Evolutionary conservation across 2,797 vertebrate genomes (phyloP).

Genomic region (Gallirallus australis): DNA sequence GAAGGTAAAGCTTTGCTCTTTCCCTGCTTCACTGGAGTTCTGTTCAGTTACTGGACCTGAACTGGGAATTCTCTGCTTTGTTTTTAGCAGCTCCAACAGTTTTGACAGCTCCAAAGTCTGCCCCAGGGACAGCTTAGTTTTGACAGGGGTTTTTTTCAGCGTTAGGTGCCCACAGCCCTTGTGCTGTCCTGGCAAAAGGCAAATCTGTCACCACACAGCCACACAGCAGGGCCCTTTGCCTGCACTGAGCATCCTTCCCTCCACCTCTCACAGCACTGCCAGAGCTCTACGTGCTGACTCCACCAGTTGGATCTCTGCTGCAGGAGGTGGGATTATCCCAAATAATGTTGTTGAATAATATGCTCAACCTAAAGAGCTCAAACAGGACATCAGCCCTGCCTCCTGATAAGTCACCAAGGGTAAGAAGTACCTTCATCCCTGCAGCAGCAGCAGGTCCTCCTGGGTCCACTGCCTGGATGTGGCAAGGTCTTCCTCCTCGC

Average conservation of each 20-base stretch:
- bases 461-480: slow-evolving; percentile 90
- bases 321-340: background rate
- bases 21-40: background rate
- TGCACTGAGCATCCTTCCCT: background rate
- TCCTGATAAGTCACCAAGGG: background rate
- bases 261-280: background rate
- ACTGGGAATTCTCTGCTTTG: background rate
- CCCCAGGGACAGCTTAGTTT: background rate
- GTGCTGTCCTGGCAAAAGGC: background rate
- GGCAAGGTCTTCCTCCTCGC: slow-evolving; percentile 86
- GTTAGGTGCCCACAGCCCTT: background rate
- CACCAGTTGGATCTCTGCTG: rapidly evolving
- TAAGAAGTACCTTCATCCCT: slow-evolving; percentile 84
- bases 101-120: background rate
- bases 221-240: rapidly evolving
- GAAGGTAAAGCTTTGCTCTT: background rate
- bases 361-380: background rate
- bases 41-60: background rate
- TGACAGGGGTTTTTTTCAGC: background rate
- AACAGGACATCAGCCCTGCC: background rate
- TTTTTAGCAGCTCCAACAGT: background rate
- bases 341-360: no score
- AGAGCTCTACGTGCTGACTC: background rate
- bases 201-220: background rate
- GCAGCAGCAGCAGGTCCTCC: slow-evolving; percentile 89